phyloP scores from a whole-genome alignment of 1,140 invertebrate species.

The Drosophila kohkoa region DNA sequence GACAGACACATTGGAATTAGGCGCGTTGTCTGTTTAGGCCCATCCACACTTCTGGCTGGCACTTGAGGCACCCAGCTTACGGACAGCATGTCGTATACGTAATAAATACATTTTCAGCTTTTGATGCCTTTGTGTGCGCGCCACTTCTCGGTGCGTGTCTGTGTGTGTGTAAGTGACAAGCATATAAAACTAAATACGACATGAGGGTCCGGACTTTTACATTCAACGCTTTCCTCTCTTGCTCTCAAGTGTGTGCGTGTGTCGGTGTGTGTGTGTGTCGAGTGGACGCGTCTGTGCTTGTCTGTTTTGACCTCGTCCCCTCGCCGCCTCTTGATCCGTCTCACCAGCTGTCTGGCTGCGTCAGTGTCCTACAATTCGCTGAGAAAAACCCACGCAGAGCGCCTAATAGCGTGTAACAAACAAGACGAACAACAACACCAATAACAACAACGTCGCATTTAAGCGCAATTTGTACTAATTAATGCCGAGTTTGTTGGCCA shows the following conservation, averaged over 20 bases:
- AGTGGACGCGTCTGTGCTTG: slow-evolving; percentile 38
- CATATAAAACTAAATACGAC: slow-evolving; percentile 69
- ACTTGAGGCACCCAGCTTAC: slow-evolving; percentile 45
- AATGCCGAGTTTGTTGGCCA: slow-evolving; percentile 54
- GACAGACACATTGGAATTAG: slow-evolving; percentile 10
- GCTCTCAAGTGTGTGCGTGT: slow-evolving; percentile 45
- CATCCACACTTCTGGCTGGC: slow-evolving; percentile 14
- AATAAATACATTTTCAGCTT: slow-evolving; percentile 61
- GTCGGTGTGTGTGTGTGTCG: slow-evolving; percentile 8
- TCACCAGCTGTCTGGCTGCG: slow-evolving; percentile 9
- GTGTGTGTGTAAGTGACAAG: slow-evolving; percentile 61
- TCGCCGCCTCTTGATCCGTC: neutral
- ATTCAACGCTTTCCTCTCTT: slow-evolving; percentile 26
- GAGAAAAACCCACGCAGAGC: slow-evolving; percentile 42
- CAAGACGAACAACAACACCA: neutral
- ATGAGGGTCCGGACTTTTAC: slow-evolving; percentile 35
- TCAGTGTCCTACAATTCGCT: slow-evolving; percentile 55
- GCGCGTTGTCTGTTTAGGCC: slow-evolving; percentile 16
- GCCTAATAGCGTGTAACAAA: slow-evolving; percentile 49
- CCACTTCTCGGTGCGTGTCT: slow-evolving; percentile 16
- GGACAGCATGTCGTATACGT: slow-evolving; percentile 68
- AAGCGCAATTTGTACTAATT: slow-evolving; percentile 76
- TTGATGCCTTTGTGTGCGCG: slow-evolving; percentile 19
- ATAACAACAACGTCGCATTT: slow-evolving; percentile 50
- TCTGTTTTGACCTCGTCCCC: neutral